phyloP scores from a whole-genome alignment of 2,888 invertebrate species.

The Himalopsyche japonica region DNA sequence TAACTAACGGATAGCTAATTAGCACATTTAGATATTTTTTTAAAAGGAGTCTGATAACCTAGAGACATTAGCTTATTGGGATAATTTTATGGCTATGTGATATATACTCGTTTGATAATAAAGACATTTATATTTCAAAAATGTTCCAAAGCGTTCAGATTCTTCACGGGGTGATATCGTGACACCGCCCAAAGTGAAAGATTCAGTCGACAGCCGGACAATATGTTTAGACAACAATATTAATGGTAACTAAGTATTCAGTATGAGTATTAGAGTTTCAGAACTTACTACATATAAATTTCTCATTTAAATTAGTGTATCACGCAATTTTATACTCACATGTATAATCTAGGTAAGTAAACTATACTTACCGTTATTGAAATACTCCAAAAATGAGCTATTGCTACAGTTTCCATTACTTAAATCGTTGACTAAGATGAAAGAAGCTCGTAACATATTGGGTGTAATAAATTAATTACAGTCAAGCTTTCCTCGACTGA shows the following conservation, averaged over 20 bases:
- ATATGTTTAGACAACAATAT: background rate
- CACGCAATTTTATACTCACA: background rate
- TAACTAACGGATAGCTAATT: background rate
- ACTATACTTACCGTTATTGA: background rate
- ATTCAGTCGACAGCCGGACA: background rate
- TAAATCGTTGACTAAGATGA: background rate
- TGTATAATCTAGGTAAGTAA: background rate
- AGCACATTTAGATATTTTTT: background rate
- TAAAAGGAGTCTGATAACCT: background rate
- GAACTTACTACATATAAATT: background rate
- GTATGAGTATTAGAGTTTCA: background rate
- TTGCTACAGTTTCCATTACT: background rate
- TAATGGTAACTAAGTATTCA: background rate
- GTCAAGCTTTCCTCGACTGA: too few species aligned
- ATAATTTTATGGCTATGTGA: background rate
- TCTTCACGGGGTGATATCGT: background rate
- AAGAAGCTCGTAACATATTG: background rate
- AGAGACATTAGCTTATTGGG: background rate
- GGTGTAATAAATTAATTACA: background rate
- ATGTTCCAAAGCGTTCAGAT: background rate
- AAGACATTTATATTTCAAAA: background rate
- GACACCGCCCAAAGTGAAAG: background rate
- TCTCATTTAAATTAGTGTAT: background rate
- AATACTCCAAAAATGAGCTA: background rate
- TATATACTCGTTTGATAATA: background rate